Conservation (phyloP, 2,113 vertebrate genomes). For the Brachypodius melanocephalos region DNA sequence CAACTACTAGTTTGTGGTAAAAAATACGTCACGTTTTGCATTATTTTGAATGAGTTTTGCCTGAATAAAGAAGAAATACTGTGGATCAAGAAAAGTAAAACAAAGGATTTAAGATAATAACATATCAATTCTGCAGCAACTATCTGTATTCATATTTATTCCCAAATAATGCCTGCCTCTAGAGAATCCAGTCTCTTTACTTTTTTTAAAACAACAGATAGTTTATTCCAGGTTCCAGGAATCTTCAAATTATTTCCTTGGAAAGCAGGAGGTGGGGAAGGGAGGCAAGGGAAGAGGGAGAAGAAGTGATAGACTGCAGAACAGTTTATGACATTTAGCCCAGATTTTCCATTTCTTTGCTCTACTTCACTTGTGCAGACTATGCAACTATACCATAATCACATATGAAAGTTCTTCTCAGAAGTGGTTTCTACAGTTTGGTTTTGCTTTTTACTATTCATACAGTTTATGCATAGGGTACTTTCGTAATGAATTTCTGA, state of each 20-base stretch:
- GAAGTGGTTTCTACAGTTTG: conserved; percentile 34
- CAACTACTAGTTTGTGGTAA: background rate
- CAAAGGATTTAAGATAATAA: background rate
- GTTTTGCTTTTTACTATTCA: conserved; percentile 38
- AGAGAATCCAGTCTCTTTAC: background rate
- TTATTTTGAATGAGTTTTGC: background rate
- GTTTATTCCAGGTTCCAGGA: background rate
- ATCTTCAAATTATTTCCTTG: background rate
- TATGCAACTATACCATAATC: background rate
- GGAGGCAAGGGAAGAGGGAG: background rate
- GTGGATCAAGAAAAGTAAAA: background rate
- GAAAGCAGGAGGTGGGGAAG: accelerated
- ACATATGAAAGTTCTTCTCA: conserved; percentile 15
- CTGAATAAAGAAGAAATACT: background rate
- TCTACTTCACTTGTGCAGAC: background rate
- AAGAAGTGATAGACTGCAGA: background rate
- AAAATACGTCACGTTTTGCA: background rate
- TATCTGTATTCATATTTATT: background rate
- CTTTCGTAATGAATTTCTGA: conserved; percentile 38
- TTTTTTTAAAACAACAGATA: background rate
- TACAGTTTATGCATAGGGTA: background rate
- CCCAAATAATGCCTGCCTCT: background rate
- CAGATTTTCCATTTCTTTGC: conserved; percentile 14
- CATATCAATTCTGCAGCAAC: background rate
- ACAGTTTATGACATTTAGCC: background rate